A percentile compares a stretch with the other conserved stretches of the same genome.
These are phyloP conservation scores for Allobates femoralis DNA, from an alignment of 2,797 vertebrate genomes.

Conservation along the genomic window DNA sequence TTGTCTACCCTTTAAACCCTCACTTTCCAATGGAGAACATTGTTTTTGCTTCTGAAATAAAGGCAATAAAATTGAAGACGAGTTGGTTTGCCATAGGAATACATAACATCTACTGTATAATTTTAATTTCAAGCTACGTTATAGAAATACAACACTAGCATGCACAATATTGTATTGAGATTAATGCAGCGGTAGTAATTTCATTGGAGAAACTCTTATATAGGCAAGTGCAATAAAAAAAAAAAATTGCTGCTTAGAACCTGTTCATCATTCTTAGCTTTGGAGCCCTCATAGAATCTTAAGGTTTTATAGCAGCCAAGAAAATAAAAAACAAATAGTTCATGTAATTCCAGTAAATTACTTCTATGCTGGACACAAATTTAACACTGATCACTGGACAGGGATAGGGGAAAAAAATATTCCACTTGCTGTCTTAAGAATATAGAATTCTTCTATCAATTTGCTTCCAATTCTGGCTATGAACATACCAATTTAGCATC, in stretches of 20 bases:
- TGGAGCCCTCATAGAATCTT: slow-evolving; percentile 76
- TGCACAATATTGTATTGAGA: slow-evolving; percentile 97
- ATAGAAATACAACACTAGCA: slow-evolving; percentile 99
- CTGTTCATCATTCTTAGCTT: slow-evolving; percentile 73
- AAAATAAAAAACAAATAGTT: slow-evolving; percentile 64
- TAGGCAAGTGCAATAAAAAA: slow-evolving; percentile 90
- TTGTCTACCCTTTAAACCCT: slow-evolving; percentile 83
- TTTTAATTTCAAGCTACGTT: slow-evolving; percentile 97
- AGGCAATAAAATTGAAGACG: slow-evolving; percentile 82
- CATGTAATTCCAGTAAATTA: slow-evolving; percentile 83
- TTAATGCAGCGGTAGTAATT: slow-evolving; percentile 94
- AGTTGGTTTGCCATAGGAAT: slow-evolving; percentile 93
- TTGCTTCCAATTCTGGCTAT: not conserved
- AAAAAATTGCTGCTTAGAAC: slow-evolving; percentile 88
- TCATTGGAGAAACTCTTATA: slow-evolving; percentile 95
- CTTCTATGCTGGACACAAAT: slow-evolving; percentile 73
- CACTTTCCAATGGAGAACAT: slow-evolving; percentile 78
- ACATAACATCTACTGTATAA: slow-evolving; percentile 99
- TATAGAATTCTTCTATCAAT: slow-evolving; percentile 15
- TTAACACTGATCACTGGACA: slow-evolving; percentile 70
- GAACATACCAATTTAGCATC: slow-evolving; percentile 16
- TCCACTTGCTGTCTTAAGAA: not conserved
- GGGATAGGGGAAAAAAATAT: not conserved
- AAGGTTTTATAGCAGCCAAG: slow-evolving; percentile 78
- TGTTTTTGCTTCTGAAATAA: slow-evolving; percentile 86